Percentiles rank a stretch among this genome's conserved stretches.
Conservation (phyloP, 2,797 vertebrate species). For the Cephalopachus bancanus region DNA sequence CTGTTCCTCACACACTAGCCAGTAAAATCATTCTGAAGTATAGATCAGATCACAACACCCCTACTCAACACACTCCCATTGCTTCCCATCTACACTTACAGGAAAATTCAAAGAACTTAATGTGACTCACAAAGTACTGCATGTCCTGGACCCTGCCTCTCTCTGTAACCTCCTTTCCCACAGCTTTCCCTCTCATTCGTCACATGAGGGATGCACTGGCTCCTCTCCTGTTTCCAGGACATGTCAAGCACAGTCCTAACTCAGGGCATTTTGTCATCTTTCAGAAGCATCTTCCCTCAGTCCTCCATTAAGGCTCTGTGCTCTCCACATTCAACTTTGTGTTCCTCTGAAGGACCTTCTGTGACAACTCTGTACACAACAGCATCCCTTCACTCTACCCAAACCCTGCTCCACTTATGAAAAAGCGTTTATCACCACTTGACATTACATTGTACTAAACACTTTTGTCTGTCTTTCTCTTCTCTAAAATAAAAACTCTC, state of each 20-base stretch:
- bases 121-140: neutral
- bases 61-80: neutral
- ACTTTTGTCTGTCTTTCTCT: neutral
- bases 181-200: neutral
- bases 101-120: neutral
- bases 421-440: neutral
- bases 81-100: neutral
- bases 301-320: neutral
- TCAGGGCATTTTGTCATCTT: neutral
- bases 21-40: neutral
- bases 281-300: neutral
- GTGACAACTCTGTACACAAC: neutral
- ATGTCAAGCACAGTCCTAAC: neutral
- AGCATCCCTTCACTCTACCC: neutral
- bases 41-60: neutral
- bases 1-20: neutral
- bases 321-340: neutral
- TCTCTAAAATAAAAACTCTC: neutral
- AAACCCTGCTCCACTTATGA: neutral
- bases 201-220: neutral
- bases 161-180: neutral
- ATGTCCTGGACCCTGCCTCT: neutral
- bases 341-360: neutral
- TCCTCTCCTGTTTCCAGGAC: neutral
- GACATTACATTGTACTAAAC: neutral